Conservation (phyloP, 2,113 vertebrate genomes). For the Struthidea cinerea region DNA sequence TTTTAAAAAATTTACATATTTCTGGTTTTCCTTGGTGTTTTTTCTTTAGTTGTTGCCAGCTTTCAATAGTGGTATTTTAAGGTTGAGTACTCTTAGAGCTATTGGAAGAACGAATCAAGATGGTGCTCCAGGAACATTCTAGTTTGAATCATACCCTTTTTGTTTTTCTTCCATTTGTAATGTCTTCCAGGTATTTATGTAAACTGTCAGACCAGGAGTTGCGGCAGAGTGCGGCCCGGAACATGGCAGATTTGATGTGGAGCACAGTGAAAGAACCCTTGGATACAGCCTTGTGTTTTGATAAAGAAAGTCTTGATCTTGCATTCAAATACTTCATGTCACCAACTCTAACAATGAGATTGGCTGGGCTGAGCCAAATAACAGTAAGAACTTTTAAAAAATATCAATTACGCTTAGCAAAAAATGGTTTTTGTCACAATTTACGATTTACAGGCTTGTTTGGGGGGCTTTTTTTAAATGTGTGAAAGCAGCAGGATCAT, state of each 20-base stretch:
- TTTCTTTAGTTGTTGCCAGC: neutral
- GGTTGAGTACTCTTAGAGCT: neutral
- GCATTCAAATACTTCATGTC: conserved; percentile 99
- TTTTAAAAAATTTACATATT: neutral
- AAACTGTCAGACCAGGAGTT: conserved; percentile 98
- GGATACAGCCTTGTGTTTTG: conserved; percentile 96
- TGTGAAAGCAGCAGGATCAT: neutral
- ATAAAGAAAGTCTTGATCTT: conserved; percentile 98
- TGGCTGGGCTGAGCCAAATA: conserved; percentile 98
- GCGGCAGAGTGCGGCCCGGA: conserved; percentile 94
- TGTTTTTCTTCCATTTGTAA: neutral
- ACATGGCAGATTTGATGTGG: conserved; percentile 99
- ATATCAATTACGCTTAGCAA: neutral
- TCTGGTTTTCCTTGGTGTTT: neutral
- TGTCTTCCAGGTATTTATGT: conserved; percentile 88
- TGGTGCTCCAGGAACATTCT: neutral
- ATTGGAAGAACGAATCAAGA: neutral
- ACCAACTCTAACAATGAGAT: conserved; percentile 96
- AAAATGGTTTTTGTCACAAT: neutral
- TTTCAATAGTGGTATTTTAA: neutral
- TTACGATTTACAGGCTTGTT: neutral
- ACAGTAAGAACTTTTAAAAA: conserved; percentile 80
- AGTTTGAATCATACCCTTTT: neutral
- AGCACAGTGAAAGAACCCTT: conserved; percentile 98
- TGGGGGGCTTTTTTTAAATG: neutral